phyloP scores from a whole-genome alignment of 64 coral and sea anemone species.

The Porites australiensis region DNA sequence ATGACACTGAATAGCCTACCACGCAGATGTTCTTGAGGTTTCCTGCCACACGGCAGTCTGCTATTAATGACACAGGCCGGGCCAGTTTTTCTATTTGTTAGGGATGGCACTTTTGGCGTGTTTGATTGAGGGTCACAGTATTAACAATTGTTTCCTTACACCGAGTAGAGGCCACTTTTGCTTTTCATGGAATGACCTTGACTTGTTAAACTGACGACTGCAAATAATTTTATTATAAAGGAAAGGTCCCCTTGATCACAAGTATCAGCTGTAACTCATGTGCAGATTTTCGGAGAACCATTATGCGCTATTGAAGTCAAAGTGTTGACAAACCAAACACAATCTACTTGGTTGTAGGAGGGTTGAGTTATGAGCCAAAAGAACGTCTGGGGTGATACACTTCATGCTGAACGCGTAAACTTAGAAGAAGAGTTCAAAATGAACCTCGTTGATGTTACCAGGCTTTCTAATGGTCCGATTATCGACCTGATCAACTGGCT shows the following conservation, averaged over 20 bases:
- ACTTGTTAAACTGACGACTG: slow-evolving; percentile 1
- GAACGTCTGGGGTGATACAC: no score
- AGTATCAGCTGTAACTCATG: slow-evolving; percentile 3
- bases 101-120: background rate
- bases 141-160: slow-evolving; percentile 1
- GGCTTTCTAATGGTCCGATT: background rate
- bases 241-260: slow-evolving; percentile 3
- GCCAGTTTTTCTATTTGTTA: slow-evolving; percentile 14
- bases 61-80: background rate
- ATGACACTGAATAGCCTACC: background rate
- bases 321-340: no score
- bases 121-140: slow-evolving; percentile 13
- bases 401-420: no score
- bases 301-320: no score
- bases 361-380: no score
- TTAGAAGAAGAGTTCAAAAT: background rate
- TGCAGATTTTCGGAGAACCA: background rate
- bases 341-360: no score
- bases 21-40: background rate
- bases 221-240: slow-evolving; percentile 10
- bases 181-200: slow-evolving; percentile 17
- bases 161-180: slow-evolving; percentile 1
- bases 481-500: slow-evolving; percentile 17
- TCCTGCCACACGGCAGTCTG: slow-evolving; percentile 1
- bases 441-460: background rate